phyloP scores from a whole-genome alignment of 2,113 vertebrate species.

The Chaetops frenatus region DNA sequence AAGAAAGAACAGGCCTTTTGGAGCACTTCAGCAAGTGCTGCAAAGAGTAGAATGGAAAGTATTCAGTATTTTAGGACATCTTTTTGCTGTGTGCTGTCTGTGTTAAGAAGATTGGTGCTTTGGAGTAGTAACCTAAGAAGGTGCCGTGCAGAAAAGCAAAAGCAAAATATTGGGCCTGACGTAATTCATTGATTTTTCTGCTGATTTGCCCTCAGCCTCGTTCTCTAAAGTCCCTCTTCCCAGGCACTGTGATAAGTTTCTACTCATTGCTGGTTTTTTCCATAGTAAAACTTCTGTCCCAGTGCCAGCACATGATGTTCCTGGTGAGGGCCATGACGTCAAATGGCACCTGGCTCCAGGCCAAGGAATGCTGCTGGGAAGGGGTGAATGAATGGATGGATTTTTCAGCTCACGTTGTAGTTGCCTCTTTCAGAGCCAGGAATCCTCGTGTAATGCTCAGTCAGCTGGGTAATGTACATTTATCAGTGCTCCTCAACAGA shows the following conservation, averaged over 20 bases:
- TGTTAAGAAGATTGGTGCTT: neutral
- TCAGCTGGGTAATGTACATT: neutral
- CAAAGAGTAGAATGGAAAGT: neutral
- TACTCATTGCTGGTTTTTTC: conserved; percentile 13
- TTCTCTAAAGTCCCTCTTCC: neutral
- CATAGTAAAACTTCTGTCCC: conserved; percentile 42
- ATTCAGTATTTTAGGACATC: neutral
- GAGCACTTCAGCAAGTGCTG: neutral
- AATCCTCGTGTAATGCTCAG: neutral
- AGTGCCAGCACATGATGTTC: conserved; percentile 78
- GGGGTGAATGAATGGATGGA: conserved; percentile 48
- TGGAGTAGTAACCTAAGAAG: neutral
- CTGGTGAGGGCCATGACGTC: conserved; percentile 71
- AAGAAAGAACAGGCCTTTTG: neutral
- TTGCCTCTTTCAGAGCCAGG: neutral
- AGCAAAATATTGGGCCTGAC: neutral
- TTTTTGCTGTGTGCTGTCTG: neutral
- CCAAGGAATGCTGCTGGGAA: conserved; percentile 67
- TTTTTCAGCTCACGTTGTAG: neutral
- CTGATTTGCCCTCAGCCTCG: neutral
- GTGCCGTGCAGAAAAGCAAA: neutral
- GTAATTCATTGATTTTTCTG: neutral
- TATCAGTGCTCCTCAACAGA: neutral
- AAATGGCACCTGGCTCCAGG: conserved; percentile 67
- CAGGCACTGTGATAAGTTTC: neutral